Percentiles rank a stretch among this genome's conserved stretches.
phyloP scores from a whole-genome alignment of 2,888 invertebrate species.

The Drosophila kuntzei region DNA sequence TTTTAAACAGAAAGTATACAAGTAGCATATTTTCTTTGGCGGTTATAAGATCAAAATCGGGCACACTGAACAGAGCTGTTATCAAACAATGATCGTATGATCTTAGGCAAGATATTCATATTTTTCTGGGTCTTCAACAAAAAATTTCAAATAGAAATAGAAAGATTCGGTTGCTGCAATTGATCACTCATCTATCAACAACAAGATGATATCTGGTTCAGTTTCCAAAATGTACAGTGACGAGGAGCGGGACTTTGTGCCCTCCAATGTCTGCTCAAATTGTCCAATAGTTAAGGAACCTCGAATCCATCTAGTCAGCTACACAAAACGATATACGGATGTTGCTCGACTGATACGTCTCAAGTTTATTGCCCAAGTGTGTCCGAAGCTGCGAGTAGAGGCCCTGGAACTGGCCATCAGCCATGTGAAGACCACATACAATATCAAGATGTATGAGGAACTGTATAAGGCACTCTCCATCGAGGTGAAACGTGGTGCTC shows the following conservation, averaged over 20 bases:
- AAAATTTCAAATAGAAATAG: neutral
- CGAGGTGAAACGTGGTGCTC: slow-evolving; percentile 31
- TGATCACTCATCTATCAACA: neutral
- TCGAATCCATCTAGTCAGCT: slow-evolving; percentile 47
- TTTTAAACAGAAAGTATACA: no score
- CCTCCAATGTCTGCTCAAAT: neutral
- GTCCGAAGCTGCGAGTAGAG: slow-evolving; percentile 58
- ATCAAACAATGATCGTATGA: neutral
- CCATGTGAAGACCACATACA: slow-evolving; percentile 66
- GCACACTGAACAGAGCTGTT: neutral
- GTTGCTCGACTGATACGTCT: slow-evolving; percentile 52
- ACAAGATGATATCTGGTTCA: slow-evolving; percentile 44
- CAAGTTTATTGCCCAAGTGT: slow-evolving; percentile 66
- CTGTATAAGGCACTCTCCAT: slow-evolving; percentile 45
- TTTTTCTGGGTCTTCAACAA: neutral
- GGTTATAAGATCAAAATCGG: neutral
- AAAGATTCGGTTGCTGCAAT: neutral
- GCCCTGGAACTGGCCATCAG: slow-evolving; percentile 61
- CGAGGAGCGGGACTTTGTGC: neutral
- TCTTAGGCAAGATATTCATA: slow-evolving; percentile 3
- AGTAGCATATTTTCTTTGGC: no score
- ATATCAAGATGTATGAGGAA: slow-evolving; percentile 63
- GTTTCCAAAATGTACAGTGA: slow-evolving; percentile 6
- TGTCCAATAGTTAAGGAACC: slow-evolving; percentile 39
- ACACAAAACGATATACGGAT: slow-evolving; percentile 59